Evolutionary conservation across 2,888 invertebrate species (phyloP).

Genomic region (Parnassius orleans): DNA sequence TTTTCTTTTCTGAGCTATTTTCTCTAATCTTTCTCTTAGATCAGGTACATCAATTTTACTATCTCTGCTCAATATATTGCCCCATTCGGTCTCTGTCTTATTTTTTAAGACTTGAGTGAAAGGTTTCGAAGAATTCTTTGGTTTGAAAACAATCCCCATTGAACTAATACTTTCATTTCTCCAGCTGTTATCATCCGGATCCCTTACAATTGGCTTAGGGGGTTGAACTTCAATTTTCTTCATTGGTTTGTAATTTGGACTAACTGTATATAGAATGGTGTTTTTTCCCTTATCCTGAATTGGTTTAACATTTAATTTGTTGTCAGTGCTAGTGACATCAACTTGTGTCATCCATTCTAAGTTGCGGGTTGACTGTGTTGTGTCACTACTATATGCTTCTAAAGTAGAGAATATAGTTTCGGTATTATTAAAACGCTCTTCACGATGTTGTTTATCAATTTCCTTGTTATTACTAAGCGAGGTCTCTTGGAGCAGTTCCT

Average conservation of each 20-base stretch:
- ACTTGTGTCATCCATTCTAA: slow-evolving; percentile 6
- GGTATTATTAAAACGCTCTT: slow-evolving; percentile 17
- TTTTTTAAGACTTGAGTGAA: slow-evolving; percentile 71
- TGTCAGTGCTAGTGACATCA: slow-evolving; percentile 32
- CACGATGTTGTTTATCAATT: slow-evolving; percentile 39
- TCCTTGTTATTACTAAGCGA: slow-evolving; percentile 47
- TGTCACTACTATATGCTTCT: neutral
- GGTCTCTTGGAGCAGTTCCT: slow-evolving; percentile 60
- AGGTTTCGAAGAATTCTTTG: slow-evolving; percentile 69
- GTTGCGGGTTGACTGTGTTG: neutral
- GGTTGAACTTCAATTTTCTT: slow-evolving; percentile 68
- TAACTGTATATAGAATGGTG: slow-evolving; percentile 52
- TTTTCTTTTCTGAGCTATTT: slow-evolving; percentile 67
- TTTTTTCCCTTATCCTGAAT: slow-evolving; percentile 50
- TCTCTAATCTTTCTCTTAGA: slow-evolving; percentile 62
- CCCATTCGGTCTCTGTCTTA: slow-evolving; percentile 65
- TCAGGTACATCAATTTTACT: slow-evolving; percentile 56
- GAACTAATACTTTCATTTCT: slow-evolving; percentile 74
- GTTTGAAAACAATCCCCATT: slow-evolving; percentile 72
- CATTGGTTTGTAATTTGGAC: slow-evolving; percentile 63
- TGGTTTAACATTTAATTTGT: slow-evolving; percentile 55
- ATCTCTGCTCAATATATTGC: slow-evolving; percentile 49
- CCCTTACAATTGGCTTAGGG: slow-evolving; percentile 56
- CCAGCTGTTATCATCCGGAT: slow-evolving; percentile 76
- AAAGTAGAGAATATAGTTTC: slow-evolving; percentile 9